Evolutionary conservation across 2,888 invertebrate species (phyloP), one percentile per base, ranked within the genome.

Genomic region (Chrysolina haemoptera): DNA sequence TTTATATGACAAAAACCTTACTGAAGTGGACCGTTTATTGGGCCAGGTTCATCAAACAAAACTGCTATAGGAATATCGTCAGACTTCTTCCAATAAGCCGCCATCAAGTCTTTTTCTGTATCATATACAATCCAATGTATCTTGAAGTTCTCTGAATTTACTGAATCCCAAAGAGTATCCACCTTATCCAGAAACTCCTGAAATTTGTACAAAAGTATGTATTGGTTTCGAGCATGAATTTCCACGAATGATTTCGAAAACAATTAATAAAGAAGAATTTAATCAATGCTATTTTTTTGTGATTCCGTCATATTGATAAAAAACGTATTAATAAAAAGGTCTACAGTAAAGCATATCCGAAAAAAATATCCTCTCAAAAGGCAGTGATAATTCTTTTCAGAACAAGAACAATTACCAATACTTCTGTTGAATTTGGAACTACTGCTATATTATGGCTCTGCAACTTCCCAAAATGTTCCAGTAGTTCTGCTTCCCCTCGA

Each of bases 41-140:
- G 88, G 79, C 89, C 89, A 62, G 90, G 89, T 70, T 85, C 89
- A 73, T 92, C 90, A 84, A 94, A 94, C 80, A 94, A 91, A 68
- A 94, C 90, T 14, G 94, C 93, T 63, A 94, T 89, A n/a, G 93
- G 93, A 79, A 94, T 93, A 79, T 90, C 90, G 77, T 87, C 88
- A 0, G 93, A 91, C 83, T 93, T 90, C 76, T 89, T 90, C 90
- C 92, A 92, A 85, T 94, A 95, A 0, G 92, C 92, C 50, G 92
- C 91, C 80, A 93, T 90, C 67, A 95, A 89, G 68, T 93, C 93
- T 59, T 92, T 92, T 77, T 91, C 91, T 76, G 92, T 90, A 79
- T 91, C 90, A 86, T 91, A 94, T 70, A 91, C 90, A 75, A 91
- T 87, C 90, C 94, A 94, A 80, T 90, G 89, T 82, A 94, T 90